Percentiles rank a stretch among this genome's conserved stretches.
These are phyloP conservation scores for Drosophila ercepeae DNA, from an alignment of 1,140 invertebrate genomes.

Conservation along the genomic window DNA sequence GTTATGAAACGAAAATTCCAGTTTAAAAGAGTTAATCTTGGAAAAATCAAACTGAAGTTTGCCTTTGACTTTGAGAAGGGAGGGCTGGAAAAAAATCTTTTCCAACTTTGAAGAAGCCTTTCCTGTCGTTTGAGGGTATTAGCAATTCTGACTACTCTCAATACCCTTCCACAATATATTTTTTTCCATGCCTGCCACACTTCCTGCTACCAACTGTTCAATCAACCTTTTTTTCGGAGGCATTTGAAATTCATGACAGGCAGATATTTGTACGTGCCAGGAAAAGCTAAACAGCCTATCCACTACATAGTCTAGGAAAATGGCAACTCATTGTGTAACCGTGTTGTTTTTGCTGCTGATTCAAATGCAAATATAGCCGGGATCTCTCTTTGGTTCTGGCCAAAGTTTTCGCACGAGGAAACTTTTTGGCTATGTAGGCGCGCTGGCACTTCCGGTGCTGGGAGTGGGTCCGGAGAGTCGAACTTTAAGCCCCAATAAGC, in stretches of 20 bases:
- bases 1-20: slow-evolving; percentile 5
- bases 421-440: slow-evolving; percentile 65
- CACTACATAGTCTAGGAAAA: slow-evolving; percentile 33
- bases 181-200: slow-evolving; percentile 36
- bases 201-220: slow-evolving; percentile 62
- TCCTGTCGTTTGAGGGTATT: slow-evolving; percentile 13
- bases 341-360: slow-evolving; percentile 58
- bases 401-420: slow-evolving; percentile 74
- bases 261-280: slow-evolving; percentile 74
- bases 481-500: slow-evolving; percentile 75
- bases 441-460: slow-evolving; percentile 45
- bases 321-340: slow-evolving; percentile 61
- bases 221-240: slow-evolving; percentile 60
- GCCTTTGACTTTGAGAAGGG: not conserved
- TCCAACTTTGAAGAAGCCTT: not conserved
- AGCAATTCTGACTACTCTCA: not conserved
- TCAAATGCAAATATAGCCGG: slow-evolving; percentile 71
- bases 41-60: not conserved
- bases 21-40: not conserved
- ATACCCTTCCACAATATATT: slow-evolving; percentile 16
- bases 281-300: slow-evolving; percentile 69
- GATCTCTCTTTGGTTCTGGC: slow-evolving; percentile 20
- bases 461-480: not conserved
- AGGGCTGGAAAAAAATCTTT: not conserved
- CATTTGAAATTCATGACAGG: slow-evolving; percentile 77